These are phyloP conservation scores for Melinaea menophilus DNA, from an alignment of 2,888 invertebrate genomes.

Conservation along the genomic window DNA sequence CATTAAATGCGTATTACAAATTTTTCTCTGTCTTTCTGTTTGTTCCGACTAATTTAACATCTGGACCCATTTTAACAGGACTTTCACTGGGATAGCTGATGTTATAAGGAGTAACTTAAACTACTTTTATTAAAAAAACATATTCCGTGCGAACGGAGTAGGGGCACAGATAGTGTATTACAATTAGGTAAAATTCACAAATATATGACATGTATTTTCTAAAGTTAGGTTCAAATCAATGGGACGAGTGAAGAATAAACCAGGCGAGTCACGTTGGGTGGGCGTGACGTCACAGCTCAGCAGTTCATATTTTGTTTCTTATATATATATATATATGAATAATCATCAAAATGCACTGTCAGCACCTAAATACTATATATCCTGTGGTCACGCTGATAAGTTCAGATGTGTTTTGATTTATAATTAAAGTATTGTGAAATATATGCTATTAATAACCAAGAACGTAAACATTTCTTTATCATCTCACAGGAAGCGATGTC, in stretches of 20 bases:
- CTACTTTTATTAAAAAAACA: too few species aligned
- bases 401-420: too few species aligned
- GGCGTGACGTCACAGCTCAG: constrained; percentile 71
- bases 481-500: constrained; percentile 47
- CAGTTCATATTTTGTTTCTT: too few species aligned
- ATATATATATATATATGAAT: neutral
- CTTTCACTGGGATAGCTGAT: too few species aligned
- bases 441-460: constrained; percentile 41
- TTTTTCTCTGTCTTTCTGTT: too few species aligned
- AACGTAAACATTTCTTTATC: constrained; percentile 49
- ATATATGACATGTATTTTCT: neutral
- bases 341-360: neutral
- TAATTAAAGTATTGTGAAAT: constrained; percentile 12
- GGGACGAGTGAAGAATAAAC: constrained; percentile 60
- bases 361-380: constrained; percentile 2
- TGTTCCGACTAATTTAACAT: too few species aligned
- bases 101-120: too few species aligned
- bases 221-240: constrained; percentile 13
- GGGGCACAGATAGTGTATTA: too few species aligned
- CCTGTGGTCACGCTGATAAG: neutral
- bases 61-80: too few species aligned
- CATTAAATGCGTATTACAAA: too few species aligned
- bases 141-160: too few species aligned
- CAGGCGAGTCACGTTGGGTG: constrained; percentile 71
- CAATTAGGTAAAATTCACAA: too few species aligned